Evolutionary conservation across 1,140 invertebrate genomes (phyloP).

Genomic region (Hyles vespertilio): DNA sequence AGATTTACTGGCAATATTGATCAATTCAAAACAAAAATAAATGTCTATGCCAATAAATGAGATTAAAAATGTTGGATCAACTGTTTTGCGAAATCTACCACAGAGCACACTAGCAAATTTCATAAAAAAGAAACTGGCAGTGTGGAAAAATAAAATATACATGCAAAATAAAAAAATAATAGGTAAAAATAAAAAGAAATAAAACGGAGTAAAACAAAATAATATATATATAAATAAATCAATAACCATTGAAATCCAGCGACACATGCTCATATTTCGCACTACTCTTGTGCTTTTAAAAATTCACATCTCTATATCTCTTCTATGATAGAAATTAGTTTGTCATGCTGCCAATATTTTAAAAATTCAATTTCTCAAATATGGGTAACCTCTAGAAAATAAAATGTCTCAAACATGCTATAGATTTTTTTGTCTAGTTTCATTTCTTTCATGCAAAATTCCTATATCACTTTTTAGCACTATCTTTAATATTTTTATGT

Average conservation of each 20-base stretch:
- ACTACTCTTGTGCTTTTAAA: slow-evolving; percentile 68
- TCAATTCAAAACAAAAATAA: too few species aligned
- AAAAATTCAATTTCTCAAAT: slow-evolving; percentile 12
- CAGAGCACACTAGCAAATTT: slow-evolving; percentile 14
- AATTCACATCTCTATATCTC: slow-evolving; percentile 41
- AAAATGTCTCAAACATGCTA: slow-evolving; percentile 58
- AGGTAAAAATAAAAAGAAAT: slow-evolving; percentile 43
- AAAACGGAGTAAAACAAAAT: slow-evolving; percentile 31
- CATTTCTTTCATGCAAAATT: slow-evolving; percentile 54
- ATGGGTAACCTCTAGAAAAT: not conserved
- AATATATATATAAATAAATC: slow-evolving; percentile 32
- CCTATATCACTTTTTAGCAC: slow-evolving; percentile 19
- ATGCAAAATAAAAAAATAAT: slow-evolving; percentile 54
- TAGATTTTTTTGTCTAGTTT: slow-evolving; percentile 34
- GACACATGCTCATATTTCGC: slow-evolving; percentile 65
- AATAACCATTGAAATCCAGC: slow-evolving; percentile 58
- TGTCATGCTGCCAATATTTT: slow-evolving; percentile 60
- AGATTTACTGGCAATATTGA: too few species aligned
- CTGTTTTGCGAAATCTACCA: not conserved
- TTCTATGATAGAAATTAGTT: slow-evolving; percentile 54
- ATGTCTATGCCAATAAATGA: too few species aligned
- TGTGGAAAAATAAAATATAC: slow-evolving; percentile 45
- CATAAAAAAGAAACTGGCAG: slow-evolving; percentile 22
- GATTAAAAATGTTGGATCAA: too few species aligned
- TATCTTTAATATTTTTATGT: not conserved